Conservation (phyloP, 2,113 vertebrate species). For the Macquaria australasica region DNA sequence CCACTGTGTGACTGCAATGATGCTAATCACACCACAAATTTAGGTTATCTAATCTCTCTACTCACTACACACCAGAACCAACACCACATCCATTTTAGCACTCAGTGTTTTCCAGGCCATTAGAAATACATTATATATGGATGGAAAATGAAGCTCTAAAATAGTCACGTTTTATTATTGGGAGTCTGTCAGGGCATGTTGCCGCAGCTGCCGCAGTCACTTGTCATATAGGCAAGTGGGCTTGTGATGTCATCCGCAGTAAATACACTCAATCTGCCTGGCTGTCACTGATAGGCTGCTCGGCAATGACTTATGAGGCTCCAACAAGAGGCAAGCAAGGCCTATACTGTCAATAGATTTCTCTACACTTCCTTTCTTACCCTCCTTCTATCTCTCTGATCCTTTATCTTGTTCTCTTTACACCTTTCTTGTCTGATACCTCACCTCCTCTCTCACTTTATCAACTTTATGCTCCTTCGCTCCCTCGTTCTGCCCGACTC, state of each 20-base stretch:
- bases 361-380: slow-evolving; percentile 14
- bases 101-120: slow-evolving; percentile 46
- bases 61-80: slow-evolving; percentile 3
- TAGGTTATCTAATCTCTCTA: slow-evolving; percentile 59
- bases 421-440: slow-evolving; percentile 30
- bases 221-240: slow-evolving; percentile 71
- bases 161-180: slow-evolving; percentile 73
- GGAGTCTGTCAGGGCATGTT: slow-evolving; percentile 44
- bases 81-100: slow-evolving; percentile 29
- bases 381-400: not conserved
- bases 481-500: not conserved
- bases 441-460: slow-evolving; percentile 38
- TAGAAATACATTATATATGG: slow-evolving; percentile 26
- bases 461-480: slow-evolving; percentile 31
- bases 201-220: slow-evolving; percentile 79
- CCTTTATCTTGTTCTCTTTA: slow-evolving; percentile 47
- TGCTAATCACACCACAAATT: slow-evolving; percentile 59
- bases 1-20: slow-evolving; percentile 39
- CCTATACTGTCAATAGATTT: slow-evolving; percentile 20
- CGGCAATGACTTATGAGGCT: slow-evolving; percentile 52
- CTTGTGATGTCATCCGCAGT: slow-evolving; percentile 79
- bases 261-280: slow-evolving; percentile 71
- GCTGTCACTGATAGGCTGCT: slow-evolving; percentile 63
- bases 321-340: slow-evolving; percentile 32
- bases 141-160: slow-evolving; percentile 67